Evolutionary conservation across 2,113 vertebrate genomes (phyloP), one percentile per base, ranked within the genome.

Genomic region (Colossoma macropomum): DNA sequence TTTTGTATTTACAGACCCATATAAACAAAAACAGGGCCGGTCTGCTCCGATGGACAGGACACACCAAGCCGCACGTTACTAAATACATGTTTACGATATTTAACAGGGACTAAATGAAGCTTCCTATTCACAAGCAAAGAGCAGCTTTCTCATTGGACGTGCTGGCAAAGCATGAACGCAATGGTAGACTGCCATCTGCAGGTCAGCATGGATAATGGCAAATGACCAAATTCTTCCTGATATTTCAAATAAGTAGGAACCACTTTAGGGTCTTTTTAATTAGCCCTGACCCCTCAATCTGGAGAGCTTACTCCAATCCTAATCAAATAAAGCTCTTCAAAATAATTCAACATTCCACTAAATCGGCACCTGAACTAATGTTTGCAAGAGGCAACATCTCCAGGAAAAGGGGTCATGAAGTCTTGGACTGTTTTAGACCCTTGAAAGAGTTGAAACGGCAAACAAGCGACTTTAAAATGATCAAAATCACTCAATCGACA

Each of bases 131-230:
- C 41, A n/a, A n/a, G n/a, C n/a, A 45, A 11, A 77, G 15, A 77
- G 2, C 30, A n/a, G 2, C 23, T 19, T 12, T 65, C 34, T 41
- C 74, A 3, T 34, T n/a, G 45, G 6, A 59, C 77, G 45, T 32
- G 38, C 60, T 69, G 56, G 30, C n/a, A 84, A 71, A 71, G 68
- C 59, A 66, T 69, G 48, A 85, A 77, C 32, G 77, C 80, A 83
- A 80, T 70, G 75, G 54, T 50, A 86, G 73, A 86, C 87, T 87
- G 71, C 92, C 93, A 86, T 87, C 92, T 92, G 62, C 78, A 63
- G 85, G 73, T 66, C 59, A 27, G 16, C 0, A 70, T 50, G 60
- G 30, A 73, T 56, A 59, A 81, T 27, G 50, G 54, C 75, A 77
- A 79, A 30, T 19, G 16, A 19, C 27, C 25, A 27, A 56, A 6